Evolutionary conservation across 2,113 vertebrate genomes (phyloP).

Genomic region (Struthio camelus): DNA sequence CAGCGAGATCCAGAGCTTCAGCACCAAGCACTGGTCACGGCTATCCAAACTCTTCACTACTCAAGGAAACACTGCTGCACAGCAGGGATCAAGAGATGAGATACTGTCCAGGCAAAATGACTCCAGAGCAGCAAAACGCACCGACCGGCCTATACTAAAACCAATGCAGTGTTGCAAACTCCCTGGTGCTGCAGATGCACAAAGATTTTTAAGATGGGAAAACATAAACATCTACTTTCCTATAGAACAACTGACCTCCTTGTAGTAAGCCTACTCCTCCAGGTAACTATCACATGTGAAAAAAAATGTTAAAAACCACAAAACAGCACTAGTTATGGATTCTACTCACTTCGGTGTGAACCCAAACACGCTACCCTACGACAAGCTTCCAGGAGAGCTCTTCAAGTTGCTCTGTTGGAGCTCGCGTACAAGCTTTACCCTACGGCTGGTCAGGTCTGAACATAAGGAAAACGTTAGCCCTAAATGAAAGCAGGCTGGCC

Average conservation of each 20-base stretch:
- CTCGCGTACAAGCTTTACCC: not conserved
- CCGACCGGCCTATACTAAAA: accelerated
- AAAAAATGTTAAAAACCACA: not conserved
- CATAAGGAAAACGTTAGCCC: not conserved
- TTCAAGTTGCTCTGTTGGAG: not conserved
- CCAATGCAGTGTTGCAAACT: too few relatives aligned
- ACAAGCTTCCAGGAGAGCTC: not conserved
- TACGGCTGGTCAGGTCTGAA: not conserved
- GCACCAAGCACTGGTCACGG: not conserved
- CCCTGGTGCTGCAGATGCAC: too few relatives aligned
- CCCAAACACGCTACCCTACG: not conserved
- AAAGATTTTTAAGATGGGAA: not conserved
- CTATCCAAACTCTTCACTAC: not conserved
- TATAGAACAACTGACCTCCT: not conserved
- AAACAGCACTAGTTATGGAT: not conserved
- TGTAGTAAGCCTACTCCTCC: not conserved
- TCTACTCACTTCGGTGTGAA: not conserved
- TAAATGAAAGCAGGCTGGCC: not conserved
- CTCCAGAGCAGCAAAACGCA: not conserved
- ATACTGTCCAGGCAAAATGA: not conserved
- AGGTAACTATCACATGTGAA: not conserved
- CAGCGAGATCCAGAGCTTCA: not conserved
- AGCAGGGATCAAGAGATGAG: accelerated
- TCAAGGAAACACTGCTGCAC: not conserved
- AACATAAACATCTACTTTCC: not conserved